phyloP scores from a whole-genome alignment of 1,140 invertebrate species.

The Drosophila carrolli region DNA sequence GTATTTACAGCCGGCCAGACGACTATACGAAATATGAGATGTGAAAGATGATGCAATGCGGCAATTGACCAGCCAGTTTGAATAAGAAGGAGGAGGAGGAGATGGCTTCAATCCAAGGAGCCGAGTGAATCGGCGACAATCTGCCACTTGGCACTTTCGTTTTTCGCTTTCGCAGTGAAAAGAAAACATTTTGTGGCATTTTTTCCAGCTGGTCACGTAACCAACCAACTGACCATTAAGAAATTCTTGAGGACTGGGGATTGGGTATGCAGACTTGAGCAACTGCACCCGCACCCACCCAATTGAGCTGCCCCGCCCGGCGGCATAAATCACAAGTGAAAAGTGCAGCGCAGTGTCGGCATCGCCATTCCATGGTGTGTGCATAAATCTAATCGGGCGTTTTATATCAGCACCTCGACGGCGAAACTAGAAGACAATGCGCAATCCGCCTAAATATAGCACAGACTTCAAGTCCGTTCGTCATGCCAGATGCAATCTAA shows the following conservation, averaged over 20 bases:
- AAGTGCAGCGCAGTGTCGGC: constrained; percentile 45
- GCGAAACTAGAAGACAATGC: constrained; percentile 25
- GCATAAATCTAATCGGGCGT: constrained; percentile 67
- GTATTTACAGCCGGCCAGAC: constrained; percentile 67
- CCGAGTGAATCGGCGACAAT: constrained; percentile 32
- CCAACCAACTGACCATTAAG: constrained; percentile 63
- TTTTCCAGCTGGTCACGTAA: constrained; percentile 66
- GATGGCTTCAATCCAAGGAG: constrained; percentile 52
- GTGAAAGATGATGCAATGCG: constrained; percentile 68
- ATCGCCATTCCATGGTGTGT: constrained; percentile 48
- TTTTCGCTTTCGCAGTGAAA: constrained; percentile 52
- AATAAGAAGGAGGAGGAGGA: neutral
- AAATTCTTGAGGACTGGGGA: constrained; percentile 55
- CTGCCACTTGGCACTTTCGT: constrained; percentile 64
- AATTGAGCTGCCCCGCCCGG: constrained; percentile 35
- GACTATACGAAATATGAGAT: constrained; percentile 63
- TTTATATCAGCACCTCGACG: constrained; percentile 51
- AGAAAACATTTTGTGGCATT: constrained; percentile 27
- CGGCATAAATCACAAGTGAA: constrained; percentile 77
- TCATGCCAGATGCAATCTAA: constrained; percentile 45
- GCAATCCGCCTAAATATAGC: constrained; percentile 49
- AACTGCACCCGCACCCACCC: constrained; percentile 32
- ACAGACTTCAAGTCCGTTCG: constrained; percentile 19
- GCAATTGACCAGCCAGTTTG: constrained; percentile 20
- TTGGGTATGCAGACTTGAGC: neutral